Evolutionary conservation across 2,797 vertebrate species (phyloP).

Genomic region (Neosalanx taihuensis): DNA sequence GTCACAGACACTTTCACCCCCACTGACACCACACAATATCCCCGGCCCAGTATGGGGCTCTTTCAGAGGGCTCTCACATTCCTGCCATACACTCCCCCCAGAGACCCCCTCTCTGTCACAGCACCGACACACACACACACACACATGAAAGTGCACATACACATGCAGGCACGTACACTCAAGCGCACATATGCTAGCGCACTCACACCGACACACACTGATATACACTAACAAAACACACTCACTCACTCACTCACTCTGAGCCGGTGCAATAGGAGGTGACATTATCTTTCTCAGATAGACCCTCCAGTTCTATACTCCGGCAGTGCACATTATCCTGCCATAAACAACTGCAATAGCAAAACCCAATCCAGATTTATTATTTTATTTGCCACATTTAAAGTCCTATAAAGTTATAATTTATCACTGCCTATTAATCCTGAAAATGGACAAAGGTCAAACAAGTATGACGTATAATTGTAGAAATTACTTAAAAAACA

Average conservation of each 20-base stretch:
- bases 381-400: too few species aligned
- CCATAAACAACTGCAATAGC: neutral
- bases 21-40: slow-evolving; percentile 70
- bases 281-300: neutral
- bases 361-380: too few species aligned
- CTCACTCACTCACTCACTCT: too few species aligned
- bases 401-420: neutral
- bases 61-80: slow-evolving; percentile 70
- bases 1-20: slow-evolving; percentile 72
- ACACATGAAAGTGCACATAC: neutral
- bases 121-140: neutral
- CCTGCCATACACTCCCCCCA: slow-evolving; percentile 73
- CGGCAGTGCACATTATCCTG: neutral
- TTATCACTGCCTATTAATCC: too few species aligned
- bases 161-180: too few species aligned
- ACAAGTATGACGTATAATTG: neutral
- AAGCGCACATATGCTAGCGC: too few species aligned
- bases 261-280: too few species aligned
- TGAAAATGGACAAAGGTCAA: too few species aligned
- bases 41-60: slow-evolving; percentile 64
- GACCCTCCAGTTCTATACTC: neutral
- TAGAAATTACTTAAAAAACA: neutral
- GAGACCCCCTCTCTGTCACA: slow-evolving; percentile 61
- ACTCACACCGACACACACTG: too few species aligned
- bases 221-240: too few species aligned